phyloP scores from a whole-genome alignment of 2,888 invertebrate species.

The Protonemura montana region DNA sequence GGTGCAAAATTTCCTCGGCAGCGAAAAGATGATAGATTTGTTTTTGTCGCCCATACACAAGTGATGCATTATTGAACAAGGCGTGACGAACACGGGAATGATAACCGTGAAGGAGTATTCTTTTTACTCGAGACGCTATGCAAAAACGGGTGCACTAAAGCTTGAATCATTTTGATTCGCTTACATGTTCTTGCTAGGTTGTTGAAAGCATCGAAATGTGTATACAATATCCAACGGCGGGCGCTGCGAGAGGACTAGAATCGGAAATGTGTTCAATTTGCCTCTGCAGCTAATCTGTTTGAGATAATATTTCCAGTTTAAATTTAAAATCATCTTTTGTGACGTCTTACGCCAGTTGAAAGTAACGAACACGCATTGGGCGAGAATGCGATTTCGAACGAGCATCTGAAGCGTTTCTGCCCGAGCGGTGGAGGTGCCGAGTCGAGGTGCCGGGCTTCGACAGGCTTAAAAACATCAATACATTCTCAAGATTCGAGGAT shows the following conservation, averaged over 20 bases:
- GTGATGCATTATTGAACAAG: not conserved
- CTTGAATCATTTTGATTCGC: not conserved
- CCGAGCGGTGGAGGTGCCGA: not conserved
- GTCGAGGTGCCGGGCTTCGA: too few relatives aligned
- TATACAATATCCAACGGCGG: not conserved
- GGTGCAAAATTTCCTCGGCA: not conserved
- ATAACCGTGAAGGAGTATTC: not conserved
- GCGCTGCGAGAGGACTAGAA: not conserved
- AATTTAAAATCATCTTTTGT: not conserved
- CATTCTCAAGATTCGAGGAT: too few relatives aligned
- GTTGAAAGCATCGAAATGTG: not conserved
- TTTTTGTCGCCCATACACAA: not conserved
- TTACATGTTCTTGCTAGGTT: not conserved
- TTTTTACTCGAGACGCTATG: not conserved
- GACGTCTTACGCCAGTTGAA: too few relatives aligned
- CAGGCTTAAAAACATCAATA: too few relatives aligned
- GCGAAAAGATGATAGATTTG: not conserved
- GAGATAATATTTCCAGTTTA: not conserved
- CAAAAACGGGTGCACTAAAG: not conserved
- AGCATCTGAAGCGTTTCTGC: not conserved
- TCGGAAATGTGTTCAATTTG: not conserved
- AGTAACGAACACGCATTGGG: not conserved
- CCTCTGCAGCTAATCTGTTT: constrained; percentile 1
- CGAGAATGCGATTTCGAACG: not conserved
- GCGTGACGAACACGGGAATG: not conserved